Evolutionary conservation across 2,797 vertebrate species (phyloP).

Genomic region (Brotula barbata): DNA sequence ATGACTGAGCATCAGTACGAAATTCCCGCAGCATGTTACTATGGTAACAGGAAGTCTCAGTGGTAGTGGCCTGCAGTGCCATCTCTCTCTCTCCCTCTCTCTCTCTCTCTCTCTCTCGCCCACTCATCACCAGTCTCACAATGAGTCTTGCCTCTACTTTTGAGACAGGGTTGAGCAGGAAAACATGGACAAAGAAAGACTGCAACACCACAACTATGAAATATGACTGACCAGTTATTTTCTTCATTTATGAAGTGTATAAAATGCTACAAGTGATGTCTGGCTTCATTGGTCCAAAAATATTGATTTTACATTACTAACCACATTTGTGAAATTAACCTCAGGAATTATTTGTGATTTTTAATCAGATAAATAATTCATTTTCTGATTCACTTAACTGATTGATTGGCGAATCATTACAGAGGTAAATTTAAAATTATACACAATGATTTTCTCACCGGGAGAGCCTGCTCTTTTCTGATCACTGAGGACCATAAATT

Average conservation of each 20-base stretch:
- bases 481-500: constrained; percentile 7
- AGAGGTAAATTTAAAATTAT: constrained; percentile 18
- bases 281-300: too few relatives aligned
- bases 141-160: constrained; percentile 37
- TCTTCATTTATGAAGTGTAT: too few relatives aligned
- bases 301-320: too few relatives aligned
- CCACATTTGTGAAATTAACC: too few relatives aligned
- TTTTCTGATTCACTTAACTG: constrained; percentile 1
- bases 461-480: not conserved
- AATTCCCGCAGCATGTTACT: constrained; percentile 75
- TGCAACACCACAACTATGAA: not conserved
- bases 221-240: too few relatives aligned
- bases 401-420: constrained; percentile 8
- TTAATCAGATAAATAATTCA: constrained; percentile 9
- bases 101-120: constrained; percentile 43
- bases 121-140: constrained; percentile 70
- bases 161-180: constrained; percentile 19
- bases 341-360: too few relatives aligned
- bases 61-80: constrained; percentile 67
- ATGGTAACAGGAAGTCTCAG: constrained; percentile 77
- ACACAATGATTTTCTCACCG: not conserved
- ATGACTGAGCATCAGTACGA: constrained; percentile 46
- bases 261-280: too few relatives aligned
- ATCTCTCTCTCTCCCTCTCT: constrained; percentile 26
- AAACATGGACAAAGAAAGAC: constrained; percentile 10